These are phyloP conservation scores for Cosmia trapezina DNA, from an alignment of 2,888 invertebrate species.

Conservation along the genomic window DNA sequence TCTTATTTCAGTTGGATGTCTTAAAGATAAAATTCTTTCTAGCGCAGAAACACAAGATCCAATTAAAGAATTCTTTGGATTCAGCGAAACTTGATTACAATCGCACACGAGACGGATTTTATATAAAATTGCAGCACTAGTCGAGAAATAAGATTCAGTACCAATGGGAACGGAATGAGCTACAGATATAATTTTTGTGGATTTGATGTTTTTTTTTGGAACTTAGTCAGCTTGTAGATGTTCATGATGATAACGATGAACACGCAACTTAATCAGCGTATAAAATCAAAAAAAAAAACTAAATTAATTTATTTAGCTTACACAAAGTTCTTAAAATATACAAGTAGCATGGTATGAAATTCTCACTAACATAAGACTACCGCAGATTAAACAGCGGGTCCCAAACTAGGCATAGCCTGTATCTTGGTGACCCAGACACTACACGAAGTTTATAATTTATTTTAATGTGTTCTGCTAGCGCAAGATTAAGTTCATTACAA, in stretches of 20 bases:
- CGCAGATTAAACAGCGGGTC: no score
- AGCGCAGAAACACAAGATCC: slow-evolving; percentile 35
- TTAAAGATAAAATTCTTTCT: slow-evolving; percentile 41
- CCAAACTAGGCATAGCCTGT: no score
- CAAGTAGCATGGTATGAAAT: no score
- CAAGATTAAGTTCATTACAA: no score
- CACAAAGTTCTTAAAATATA: no score
- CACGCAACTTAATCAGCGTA: no score
- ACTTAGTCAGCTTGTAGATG: not conserved
- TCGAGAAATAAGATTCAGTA: slow-evolving; percentile 24
- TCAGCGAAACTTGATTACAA: slow-evolving; percentile 46
- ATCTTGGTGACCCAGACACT: no score
- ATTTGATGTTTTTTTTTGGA: not conserved
- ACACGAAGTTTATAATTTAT: no score
- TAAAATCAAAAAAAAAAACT: no score
- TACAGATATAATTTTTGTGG: not conserved
- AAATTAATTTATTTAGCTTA: no score
- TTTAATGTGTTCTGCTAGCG: no score
- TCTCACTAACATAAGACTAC: no score
- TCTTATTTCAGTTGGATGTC: slow-evolving; percentile 46
- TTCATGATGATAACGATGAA: not conserved
- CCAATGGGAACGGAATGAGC: slow-evolving; percentile 9
- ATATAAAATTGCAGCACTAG: slow-evolving; percentile 19
- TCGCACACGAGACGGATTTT: slow-evolving; percentile 40
- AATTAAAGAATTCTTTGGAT: slow-evolving; percentile 53